phyloP scores from a whole-genome alignment of 1,140 invertebrate genomes.

The Hypsibius dujardini region DNA sequence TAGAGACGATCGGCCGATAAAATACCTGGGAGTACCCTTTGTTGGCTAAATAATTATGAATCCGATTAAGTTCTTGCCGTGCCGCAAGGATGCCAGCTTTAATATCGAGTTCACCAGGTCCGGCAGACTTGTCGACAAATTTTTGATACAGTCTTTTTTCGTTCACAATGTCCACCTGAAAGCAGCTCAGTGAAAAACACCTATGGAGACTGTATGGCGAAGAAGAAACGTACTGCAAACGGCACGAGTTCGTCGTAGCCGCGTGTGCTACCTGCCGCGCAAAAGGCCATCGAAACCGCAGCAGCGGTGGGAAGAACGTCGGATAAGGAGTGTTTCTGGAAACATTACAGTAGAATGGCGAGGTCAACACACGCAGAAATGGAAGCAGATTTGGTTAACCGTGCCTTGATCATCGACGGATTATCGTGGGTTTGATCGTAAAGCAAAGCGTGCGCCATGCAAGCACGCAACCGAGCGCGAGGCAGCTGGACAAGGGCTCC shows the following conservation, averaged over 20 bases:
- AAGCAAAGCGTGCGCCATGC: slow-evolving; percentile 78
- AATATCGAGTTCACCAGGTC: slow-evolving; percentile 34
- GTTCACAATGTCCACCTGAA: slow-evolving; percentile 84
- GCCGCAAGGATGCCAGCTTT: slow-evolving; percentile 59
- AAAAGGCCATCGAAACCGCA: slow-evolving; percentile 74
- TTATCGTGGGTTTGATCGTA: slow-evolving; percentile 94
- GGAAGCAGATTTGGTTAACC: slow-evolving; percentile 23
- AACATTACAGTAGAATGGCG: slow-evolving; percentile 16
- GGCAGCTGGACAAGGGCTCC: slow-evolving; percentile 63
- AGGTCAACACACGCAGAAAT: neutral
- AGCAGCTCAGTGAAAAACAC: slow-evolving; percentile 21
- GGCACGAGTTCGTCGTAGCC: slow-evolving; percentile 94
- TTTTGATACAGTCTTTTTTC: slow-evolving; percentile 64
- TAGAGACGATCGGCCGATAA: too few species aligned
- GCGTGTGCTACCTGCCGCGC: slow-evolving; percentile 75
- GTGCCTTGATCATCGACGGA: slow-evolving; percentile 48
- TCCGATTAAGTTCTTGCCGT: slow-evolving; percentile 60
- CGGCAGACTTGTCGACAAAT: slow-evolving; percentile 44
- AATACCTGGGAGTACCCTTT: slow-evolving; percentile 57
- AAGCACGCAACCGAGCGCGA: slow-evolving; percentile 40
- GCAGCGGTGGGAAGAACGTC: slow-evolving; percentile 73
- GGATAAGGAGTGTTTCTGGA: slow-evolving; percentile 63
- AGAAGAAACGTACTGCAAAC: slow-evolving; percentile 54
- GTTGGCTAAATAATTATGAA: slow-evolving; percentile 60
- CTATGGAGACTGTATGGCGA: neutral